A percentile compares a stretch with the other conserved stretches of the same genome.
These are phyloP conservation scores for Fragum sueziense DNA, from an alignment of 2,888 invertebrate species.

Conservation along the genomic window DNA sequence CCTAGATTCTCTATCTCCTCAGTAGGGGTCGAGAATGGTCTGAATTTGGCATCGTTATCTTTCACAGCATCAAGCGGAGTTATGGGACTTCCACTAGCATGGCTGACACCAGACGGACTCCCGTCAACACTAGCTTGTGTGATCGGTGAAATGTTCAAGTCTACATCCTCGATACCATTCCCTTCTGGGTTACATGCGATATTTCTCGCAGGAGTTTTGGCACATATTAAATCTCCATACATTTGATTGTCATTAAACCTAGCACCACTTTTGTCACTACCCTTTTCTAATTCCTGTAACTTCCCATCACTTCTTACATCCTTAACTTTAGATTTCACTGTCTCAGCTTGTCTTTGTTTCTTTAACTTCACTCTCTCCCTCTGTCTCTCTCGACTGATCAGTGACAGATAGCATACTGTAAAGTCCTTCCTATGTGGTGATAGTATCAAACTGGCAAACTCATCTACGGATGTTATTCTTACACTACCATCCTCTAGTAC, in stretches of 20 bases:
- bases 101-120: constrained; percentile 56
- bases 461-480: constrained; percentile 72
- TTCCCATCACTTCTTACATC: neutral
- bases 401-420: constrained; percentile 76
- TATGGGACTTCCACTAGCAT: constrained; percentile 56
- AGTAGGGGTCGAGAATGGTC: constrained; percentile 67
- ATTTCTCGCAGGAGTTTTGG: neutral
- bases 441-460: constrained; percentile 74
- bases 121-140: constrained; percentile 63
- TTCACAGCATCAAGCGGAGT: constrained; percentile 45
- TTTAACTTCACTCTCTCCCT: constrained; percentile 38
- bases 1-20: constrained; percentile 26
- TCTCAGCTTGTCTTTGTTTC: neutral
- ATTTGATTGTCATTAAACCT: neutral
- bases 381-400: constrained; percentile 65
- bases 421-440: constrained; percentile 76
- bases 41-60: constrained; percentile 45
- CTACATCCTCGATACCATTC: constrained; percentile 15
- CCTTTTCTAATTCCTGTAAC: too few relatives aligned
- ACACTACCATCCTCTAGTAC: constrained; percentile 73
- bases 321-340: neutral
- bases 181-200: neutral
- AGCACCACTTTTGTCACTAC: neutral
- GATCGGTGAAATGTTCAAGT: constrained; percentile 66
- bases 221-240: neutral